Base-by-base conservation (phyloP, 2,113 vertebrate genomes). In the Eupsittula cactorum region DNA sequence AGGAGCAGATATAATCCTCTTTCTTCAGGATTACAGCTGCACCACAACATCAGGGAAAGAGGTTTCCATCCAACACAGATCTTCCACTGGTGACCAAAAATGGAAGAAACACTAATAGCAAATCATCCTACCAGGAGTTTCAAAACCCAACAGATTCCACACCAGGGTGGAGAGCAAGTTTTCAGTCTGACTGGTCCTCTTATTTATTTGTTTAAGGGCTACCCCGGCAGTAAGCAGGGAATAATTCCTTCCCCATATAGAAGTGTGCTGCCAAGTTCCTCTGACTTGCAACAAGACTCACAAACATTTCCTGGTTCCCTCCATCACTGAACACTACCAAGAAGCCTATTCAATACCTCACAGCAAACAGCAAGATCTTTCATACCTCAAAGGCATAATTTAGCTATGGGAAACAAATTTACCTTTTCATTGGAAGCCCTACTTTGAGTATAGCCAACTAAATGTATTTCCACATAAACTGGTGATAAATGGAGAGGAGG, bases 191-290 rank as follows among this genome's bases (percentile, higher is more conserved):
- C 83, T 57, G 27, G 69, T 88, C 62, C 33, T 74, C 68, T 64
- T 88, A 88, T 91, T 96, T 93, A 80, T 92, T 96, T 96, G 52
- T 88, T 88, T 92, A 92, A 95, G 41, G 65, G 68, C 44, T 90
- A 88, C 70, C 41, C 47, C 39, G 1, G 75, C 80, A 93, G 62
- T 0, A 0, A 95, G 24, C 2, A 6, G 69, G 50, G n/a, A 86
- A 92, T 73, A 90, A 95, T 63, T 93, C 60, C 77, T 76, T 86
- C 49, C 80, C 65, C 13, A 7, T 59, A 53, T 15, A 90, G 53
- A 24, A 86, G 31, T 8, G 5, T 49, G 41, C 59, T 76, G 90
- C 80, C 90, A 91, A 86, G 16, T 65, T 88, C 57, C 62, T 91
- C 64, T 79, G 74, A 76, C 52, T 81, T 84, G 60, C 47, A 65